Percentiles rank a stretch among this genome's conserved stretches.
Conservation (phyloP, 1,140 invertebrate genomes). For the Cherax destructor region DNA sequence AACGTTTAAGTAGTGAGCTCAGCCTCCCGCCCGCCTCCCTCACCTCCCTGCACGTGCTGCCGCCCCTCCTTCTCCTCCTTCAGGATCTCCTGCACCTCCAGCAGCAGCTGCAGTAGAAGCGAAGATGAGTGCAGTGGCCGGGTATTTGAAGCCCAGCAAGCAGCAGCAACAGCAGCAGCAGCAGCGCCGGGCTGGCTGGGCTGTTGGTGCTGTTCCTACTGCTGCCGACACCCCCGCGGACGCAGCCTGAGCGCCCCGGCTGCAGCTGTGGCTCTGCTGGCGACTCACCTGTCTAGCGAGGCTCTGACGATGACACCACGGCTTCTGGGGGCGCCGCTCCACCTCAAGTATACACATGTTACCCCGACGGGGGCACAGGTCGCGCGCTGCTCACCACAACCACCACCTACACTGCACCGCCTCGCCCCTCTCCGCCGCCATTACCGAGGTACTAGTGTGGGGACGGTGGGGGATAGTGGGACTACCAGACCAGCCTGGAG, state of each 20-base stretch:
- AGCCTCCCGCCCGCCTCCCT: conserved; percentile 14
- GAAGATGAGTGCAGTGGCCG: background rate
- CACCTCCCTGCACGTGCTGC: conserved; percentile 11
- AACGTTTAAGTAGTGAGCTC: conserved; percentile 38
- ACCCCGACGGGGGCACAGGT: conserved; percentile 38
- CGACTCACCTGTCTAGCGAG: conserved; percentile 48
- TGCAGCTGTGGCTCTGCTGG: conserved; percentile 32
- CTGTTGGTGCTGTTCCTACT: conserved; percentile 29
- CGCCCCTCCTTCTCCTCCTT: background rate
- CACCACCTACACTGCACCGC: conserved; percentile 48
- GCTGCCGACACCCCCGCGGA: conserved; percentile 42
- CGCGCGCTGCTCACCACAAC: conserved; percentile 40
- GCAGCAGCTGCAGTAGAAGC: background rate
- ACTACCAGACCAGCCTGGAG: too few species aligned
- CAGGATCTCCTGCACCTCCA: background rate
- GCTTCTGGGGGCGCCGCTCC: conserved; percentile 38
- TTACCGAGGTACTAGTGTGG: conserved; percentile 48
- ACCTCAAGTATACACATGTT: conserved; percentile 52
- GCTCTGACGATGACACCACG: conserved; percentile 46
- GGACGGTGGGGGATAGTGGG: background rate
- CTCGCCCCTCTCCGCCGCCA: conserved; percentile 45
- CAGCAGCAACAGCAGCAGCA: conserved; percentile 7
- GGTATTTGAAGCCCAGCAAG: background rate
- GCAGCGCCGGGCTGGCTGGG: conserved; percentile 30
- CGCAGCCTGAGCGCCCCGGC: background rate